phyloP scores from a whole-genome alignment of 2,797 vertebrate species.

The Pyrrhura leucotis region DNA sequence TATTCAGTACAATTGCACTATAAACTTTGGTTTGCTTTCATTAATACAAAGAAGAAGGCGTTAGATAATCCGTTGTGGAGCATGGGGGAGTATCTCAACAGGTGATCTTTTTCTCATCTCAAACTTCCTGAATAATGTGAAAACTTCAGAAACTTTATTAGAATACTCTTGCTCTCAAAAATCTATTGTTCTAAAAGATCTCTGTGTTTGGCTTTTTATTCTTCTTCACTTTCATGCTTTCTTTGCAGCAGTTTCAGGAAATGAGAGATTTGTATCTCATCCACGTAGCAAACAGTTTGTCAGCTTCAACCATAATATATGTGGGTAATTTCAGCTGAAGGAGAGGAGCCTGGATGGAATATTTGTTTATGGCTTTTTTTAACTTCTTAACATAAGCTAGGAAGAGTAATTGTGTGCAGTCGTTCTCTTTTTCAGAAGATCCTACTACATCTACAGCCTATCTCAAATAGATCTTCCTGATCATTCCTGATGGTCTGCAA shows the following conservation, averaged over 20 bases:
- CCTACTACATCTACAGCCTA: background rate
- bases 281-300: slow-evolving; percentile 1
- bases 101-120: background rate
- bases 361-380: slow-evolving; percentile 14
- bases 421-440: background rate
- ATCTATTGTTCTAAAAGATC: background rate
- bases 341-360: background rate
- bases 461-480: background rate
- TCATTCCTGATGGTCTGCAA: background rate
- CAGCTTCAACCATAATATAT: slow-evolving; percentile 3
- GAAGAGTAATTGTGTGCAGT: background rate
- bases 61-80: background rate
- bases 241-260: background rate
- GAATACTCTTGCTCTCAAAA: background rate
- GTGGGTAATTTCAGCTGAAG: slow-evolving; percentile 19
- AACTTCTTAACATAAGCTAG: background rate
- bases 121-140: background rate
- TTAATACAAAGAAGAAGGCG: background rate
- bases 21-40: background rate
- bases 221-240: background rate
- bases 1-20: background rate
- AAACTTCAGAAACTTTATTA: background rate
- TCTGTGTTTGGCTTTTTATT: background rate
- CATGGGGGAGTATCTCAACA: accelerated
- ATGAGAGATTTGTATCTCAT: slow-evolving; percentile 43